Base-by-base conservation (phyloP, 2,888 invertebrate genomes). In the Lycocerus yunnanus region DNA sequence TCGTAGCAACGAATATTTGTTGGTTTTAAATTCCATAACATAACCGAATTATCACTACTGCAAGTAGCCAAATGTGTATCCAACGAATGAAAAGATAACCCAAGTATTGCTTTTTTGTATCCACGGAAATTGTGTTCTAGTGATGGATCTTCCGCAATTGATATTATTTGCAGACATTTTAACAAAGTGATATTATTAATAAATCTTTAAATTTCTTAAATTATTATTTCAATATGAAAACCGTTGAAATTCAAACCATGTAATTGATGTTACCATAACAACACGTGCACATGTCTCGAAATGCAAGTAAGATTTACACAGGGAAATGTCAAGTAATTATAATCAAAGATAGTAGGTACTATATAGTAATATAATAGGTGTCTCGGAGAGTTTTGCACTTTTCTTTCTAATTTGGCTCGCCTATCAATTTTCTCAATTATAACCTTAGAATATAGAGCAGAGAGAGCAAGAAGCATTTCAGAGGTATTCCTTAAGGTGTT, bases 1-100 rank as follows among this genome's bases (percentile, higher is more conserved):
- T 92, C 92, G 83, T 73, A 75, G 66, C 77, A 77, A n/a, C 75
- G 68, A 13, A 68, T 66, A 61, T 68, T 71, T 60, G 70, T 91
- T 9, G 92, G 91, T 72, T 91, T 90, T 70, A 94, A 90, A 84
- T 96, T 94, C 96, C 97, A 97, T 76, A 97, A 91, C 88, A 97
- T 93, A 67, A 96, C 86, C 81, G 92, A 93, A 65, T 92, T 90
- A 86, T 97, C 97, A 80, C 91, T 87, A 15, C 96, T 94, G 80
- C 95, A 91, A 66, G 95, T 95, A 4, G 93, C 94, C 69, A 97
- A 88, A 85, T 94, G 93, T 77, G 90, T 90, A 77, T 91, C 91
- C 81, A 91, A 63, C 2, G 95, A 94, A 86, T 92, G 93, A 84
- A 94, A 97, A 78, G 91, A 91, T 15, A 96, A 85, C 66, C 93